These are phyloP conservation scores for Drosophila kikkawai DNA, from an alignment of 1,140 invertebrate genomes.

Conservation along the genomic window DNA sequence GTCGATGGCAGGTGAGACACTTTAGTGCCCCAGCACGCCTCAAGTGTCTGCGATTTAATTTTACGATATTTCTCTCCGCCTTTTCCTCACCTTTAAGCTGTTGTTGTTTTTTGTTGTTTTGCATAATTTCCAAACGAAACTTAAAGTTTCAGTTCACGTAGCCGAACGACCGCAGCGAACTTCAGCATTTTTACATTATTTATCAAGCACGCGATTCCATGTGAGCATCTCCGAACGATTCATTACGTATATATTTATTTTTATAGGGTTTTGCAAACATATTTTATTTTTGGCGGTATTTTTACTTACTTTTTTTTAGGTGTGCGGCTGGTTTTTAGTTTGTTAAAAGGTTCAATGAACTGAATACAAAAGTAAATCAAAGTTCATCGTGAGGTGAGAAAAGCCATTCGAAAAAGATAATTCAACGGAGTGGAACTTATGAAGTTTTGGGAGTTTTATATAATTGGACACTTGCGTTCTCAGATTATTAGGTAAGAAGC, in stretches of 20 bases:
- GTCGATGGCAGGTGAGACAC: conserved; percentile 22
- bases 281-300: conserved; percentile 30
- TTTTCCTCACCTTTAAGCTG: conserved; percentile 16
- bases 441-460: background rate
- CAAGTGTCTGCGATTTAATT: conserved; percentile 41
- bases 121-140: conserved; percentile 32
- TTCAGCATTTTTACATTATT: conserved; percentile 47
- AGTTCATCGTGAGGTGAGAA: conserved; percentile 45
- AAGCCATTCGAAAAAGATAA: conserved; percentile 17
- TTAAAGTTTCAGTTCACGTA: conserved; percentile 49
- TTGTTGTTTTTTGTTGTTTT: background rate
- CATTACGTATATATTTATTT: conserved; percentile 40
- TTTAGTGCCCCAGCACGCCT: conserved; percentile 44
- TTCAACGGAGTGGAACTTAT: conserved; percentile 20
- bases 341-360: conserved; percentile 46
- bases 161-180: conserved; percentile 27
- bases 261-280: conserved; percentile 39
- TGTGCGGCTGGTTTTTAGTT: conserved; percentile 12
- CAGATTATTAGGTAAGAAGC: background rate
- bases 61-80: conserved; percentile 34
- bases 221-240: conserved; percentile 33
- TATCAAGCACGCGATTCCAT: conserved; percentile 47
- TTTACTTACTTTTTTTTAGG: conserved; percentile 14
- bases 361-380: conserved; percentile 42
- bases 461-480: background rate